phyloP scores from a whole-genome alignment of 2,888 invertebrate species.

The Nephrocerus scutellatus region DNA sequence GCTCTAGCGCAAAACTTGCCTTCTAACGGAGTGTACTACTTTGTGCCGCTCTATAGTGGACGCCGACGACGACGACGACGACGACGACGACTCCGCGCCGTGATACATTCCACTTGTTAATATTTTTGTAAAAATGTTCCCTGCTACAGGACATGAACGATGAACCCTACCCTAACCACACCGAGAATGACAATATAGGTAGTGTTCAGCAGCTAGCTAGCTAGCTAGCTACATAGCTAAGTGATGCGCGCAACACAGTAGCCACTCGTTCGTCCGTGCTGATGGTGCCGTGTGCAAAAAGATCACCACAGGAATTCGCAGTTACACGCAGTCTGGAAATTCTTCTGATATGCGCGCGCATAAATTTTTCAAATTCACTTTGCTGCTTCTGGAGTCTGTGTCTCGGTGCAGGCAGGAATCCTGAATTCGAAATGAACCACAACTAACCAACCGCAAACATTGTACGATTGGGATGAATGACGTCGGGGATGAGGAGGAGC shows the following conservation, averaged over 20 bases:
- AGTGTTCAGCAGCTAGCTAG: no score
- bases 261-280: not conserved
- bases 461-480: no score
- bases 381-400: slow-evolving; percentile 2
- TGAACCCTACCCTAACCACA: no score
- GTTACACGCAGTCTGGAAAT: slow-evolving; percentile 27
- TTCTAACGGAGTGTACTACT: no score
- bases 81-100: slow-evolving; percentile 8
- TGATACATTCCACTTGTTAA: slow-evolving; percentile 23
- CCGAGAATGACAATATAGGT: no score
- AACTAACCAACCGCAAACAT: no score
- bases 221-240: no score
- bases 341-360: slow-evolving; percentile 27
- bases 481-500: slow-evolving; percentile 10
- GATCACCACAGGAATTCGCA: slow-evolving; percentile 23
- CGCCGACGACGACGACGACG: slow-evolving; percentile 15
- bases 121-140: slow-evolving; percentile 35
- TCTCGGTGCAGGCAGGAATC: slow-evolving; percentile 5
- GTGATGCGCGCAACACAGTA: no score
- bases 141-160: no score
- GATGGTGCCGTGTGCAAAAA: not conserved
- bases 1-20: no score
- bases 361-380: slow-evolving; percentile 26
- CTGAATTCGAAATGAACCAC: slow-evolving; percentile 25
- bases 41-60: no score